These are phyloP conservation scores for Triplophysa bombifrons DNA, from an alignment of 2,797 vertebrate genomes.

Conservation along the genomic window DNA sequence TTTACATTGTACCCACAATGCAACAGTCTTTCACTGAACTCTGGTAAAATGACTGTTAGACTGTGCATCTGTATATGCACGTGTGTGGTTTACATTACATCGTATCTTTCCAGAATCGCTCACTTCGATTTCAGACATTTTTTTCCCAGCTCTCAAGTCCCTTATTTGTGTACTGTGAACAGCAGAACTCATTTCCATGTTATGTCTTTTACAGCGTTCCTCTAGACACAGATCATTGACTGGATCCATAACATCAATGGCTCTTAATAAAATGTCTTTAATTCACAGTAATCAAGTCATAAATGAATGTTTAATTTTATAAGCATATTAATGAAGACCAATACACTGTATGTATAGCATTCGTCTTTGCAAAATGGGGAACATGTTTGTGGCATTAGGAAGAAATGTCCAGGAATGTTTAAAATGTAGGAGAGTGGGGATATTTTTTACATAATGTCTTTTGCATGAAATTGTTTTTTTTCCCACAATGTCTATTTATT, in stretches of 20 bases:
- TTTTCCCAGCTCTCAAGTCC: not conserved
- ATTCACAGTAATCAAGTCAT: not conserved
- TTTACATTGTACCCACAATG: constrained; percentile 50
- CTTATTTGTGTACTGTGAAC: not conserved
- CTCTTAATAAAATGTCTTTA: constrained; percentile 5
- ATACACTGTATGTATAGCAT: constrained; percentile 36
- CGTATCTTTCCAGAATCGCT: constrained; percentile 1
- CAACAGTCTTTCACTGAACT: constrained; percentile 43
- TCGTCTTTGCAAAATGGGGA: constrained; percentile 14
- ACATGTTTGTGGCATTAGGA: not conserved
- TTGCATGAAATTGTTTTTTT: constrained; percentile 52
- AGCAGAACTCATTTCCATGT: constrained; percentile 45
- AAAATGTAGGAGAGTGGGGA: not conserved
- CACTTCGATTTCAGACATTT: not conserved
- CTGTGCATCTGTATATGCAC: constrained; percentile 20
- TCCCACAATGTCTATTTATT: constrained; percentile 3
- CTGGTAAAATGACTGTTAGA: constrained; percentile 49
- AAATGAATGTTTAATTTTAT: constrained; percentile 30
- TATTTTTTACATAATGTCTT: constrained; percentile 50
- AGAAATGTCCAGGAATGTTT: constrained; percentile 5
- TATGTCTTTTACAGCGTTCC: constrained; percentile 1
- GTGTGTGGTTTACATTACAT: constrained; percentile 14
- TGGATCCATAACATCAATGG: not conserved
- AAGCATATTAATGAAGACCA: constrained; percentile 24
- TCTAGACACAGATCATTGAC: not conserved